phyloP scores from a whole-genome alignment of 2,797 vertebrate species.

The Lepilemur ruficaudatus region DNA sequence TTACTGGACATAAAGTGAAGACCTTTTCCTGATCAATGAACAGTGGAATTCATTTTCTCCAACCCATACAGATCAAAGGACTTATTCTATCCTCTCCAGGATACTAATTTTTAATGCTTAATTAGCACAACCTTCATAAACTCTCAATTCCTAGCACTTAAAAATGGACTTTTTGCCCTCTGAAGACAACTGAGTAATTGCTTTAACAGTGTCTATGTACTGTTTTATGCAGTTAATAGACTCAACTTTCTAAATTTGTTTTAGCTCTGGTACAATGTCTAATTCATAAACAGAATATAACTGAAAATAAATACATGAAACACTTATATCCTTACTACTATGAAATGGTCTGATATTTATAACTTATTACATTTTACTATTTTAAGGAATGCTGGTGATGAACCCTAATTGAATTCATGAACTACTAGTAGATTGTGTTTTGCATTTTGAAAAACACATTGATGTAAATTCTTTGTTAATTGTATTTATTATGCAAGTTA shows the following conservation, averaged over 20 bases:
- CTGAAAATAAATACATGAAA: neutral
- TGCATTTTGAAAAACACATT: neutral
- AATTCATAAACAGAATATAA: neutral
- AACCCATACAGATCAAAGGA: neutral
- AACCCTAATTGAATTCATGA: neutral
- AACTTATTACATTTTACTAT: neutral
- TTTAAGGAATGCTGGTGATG: neutral
- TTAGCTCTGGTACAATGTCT: neutral
- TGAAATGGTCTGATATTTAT: neutral
- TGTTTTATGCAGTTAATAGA: neutral
- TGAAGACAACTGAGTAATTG: neutral
- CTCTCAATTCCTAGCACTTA: neutral
- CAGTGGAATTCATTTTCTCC: constrained; percentile 22
- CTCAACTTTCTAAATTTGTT: neutral
- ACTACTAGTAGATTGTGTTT: neutral
- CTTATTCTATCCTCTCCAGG: neutral
- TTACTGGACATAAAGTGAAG: neutral
- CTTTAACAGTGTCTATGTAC: neutral
- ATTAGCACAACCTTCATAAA: constrained; percentile 9
- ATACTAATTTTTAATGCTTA: constrained; percentile 20
- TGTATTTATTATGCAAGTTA: neutral
- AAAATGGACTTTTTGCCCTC: neutral
- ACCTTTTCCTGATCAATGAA: constrained; percentile 1
- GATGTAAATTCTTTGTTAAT: neutral
- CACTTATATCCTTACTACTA: neutral